Evolutionary conservation across 2,113 vertebrate species (phyloP).

Genomic region (Apistogramma diplotaenia): DNA sequence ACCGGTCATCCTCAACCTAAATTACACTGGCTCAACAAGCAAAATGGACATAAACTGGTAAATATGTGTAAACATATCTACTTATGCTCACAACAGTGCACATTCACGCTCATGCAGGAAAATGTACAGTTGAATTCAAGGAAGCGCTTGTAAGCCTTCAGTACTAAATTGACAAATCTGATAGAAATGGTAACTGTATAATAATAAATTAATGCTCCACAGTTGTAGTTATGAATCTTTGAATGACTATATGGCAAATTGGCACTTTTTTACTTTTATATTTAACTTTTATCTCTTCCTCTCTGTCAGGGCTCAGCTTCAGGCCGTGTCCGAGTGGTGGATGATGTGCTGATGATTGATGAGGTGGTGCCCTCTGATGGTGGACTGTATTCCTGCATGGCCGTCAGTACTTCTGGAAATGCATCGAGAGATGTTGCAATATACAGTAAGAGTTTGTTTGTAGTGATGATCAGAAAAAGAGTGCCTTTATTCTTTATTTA

Average conservation of each 20-base stretch:
- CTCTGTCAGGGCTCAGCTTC: conserved; percentile 33
- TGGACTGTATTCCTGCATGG: conserved; percentile 77
- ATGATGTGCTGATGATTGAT: conserved; percentile 56
- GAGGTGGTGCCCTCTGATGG: conserved; percentile 75
- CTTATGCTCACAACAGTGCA: background rate
- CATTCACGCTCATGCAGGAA: background rate
- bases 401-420: conserved; percentile 57
- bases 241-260: no score
- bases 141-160: background rate
- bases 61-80: background rate
- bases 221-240: no score
- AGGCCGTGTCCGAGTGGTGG: conserved; percentile 28
- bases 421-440: conserved; percentile 66
- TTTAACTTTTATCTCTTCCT: background rate
- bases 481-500: background rate
- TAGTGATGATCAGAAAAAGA: background rate
- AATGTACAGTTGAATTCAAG: background rate
- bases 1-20: conserved; percentile 73
- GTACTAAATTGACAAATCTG: background rate
- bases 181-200: no score
- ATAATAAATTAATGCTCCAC: no score
- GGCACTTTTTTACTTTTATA: no score
- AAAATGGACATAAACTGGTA: conserved; percentile 55
- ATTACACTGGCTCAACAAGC: conserved; percentile 72
- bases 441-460: conserved; percentile 61